Evolutionary conservation across 2,888 invertebrate genomes (phyloP).

Genomic region (Phortica okadai): DNA sequence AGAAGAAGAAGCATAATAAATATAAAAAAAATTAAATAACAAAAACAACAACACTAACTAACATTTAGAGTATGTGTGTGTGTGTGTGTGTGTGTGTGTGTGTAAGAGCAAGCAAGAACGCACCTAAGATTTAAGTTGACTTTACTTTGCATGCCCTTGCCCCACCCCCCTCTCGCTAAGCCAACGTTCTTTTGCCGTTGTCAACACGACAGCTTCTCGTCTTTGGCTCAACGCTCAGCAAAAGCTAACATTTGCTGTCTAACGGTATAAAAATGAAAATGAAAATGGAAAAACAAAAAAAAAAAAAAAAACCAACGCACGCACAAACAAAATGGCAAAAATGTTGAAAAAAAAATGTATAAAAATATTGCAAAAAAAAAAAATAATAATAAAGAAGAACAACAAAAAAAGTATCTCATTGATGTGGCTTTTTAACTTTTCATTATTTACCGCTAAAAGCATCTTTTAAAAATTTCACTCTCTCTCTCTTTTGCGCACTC

Average conservation of each 20-base stretch:
- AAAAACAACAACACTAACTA: not conserved
- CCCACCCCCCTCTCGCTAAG: too few relatives aligned
- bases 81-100: not conserved
- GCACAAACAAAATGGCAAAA: constrained; percentile 43
- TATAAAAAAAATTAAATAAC: not conserved
- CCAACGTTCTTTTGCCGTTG: not conserved
- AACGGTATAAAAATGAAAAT: not conserved
- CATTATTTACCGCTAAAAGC: constrained; percentile 77
- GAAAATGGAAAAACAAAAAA: not conserved
- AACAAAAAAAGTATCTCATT: constrained; percentile 67
- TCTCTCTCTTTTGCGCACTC: constrained; percentile 13
- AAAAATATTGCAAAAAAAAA: constrained; percentile 27
- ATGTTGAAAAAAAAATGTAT: constrained; percentile 5
- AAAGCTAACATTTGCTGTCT: too few relatives aligned
- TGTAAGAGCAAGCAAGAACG: not conserved
- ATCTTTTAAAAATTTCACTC: constrained; percentile 75
- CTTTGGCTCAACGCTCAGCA: constrained; percentile 32
- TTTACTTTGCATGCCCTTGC: not conserved
- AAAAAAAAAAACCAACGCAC: constrained; percentile 44
- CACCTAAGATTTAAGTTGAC: not conserved
- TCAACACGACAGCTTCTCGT: constrained; percentile 38
- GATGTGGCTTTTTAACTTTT: constrained; percentile 77
- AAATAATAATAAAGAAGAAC: constrained; percentile 44
- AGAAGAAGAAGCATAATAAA: not conserved
- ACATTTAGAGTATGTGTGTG: not conserved